Evolutionary conservation across 2,888 invertebrate genomes (phyloP).

Genomic region (Aphodius sticticus): DNA sequence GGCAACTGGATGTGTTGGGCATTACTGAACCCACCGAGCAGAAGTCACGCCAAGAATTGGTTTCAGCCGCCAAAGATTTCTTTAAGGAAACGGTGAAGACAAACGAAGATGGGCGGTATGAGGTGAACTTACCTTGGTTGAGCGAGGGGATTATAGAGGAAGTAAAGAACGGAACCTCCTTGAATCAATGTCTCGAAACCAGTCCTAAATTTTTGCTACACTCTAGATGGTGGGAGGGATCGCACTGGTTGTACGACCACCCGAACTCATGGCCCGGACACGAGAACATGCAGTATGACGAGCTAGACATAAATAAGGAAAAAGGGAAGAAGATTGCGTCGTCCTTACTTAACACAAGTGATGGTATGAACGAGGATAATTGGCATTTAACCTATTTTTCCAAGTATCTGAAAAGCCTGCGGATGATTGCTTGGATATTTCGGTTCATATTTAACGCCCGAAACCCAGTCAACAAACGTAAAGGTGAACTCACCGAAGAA

Average conservation of each 20-base stretch:
- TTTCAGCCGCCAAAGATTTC: slow-evolving; percentile 42
- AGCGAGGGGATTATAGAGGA: too few relatives aligned
- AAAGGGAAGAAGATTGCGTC: not conserved
- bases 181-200: not conserved
- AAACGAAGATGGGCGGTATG: slow-evolving; percentile 40
- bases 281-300: slow-evolving; percentile 11
- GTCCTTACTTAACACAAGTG: slow-evolving; percentile 7
- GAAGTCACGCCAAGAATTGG: slow-evolving; percentile 40
- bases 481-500: not conserved
- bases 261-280: slow-evolving; percentile 10
- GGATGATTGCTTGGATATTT: slow-evolving; percentile 11
- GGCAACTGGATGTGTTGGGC: slow-evolving; percentile 50
- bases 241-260: not conserved
- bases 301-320: not conserved
- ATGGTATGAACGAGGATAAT: not conserved
- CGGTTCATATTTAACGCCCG: slow-evolving; percentile 5
- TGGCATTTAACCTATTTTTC: slow-evolving; percentile 12
- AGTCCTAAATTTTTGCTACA: slow-evolving; percentile 39
- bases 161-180: not conserved
- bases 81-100: slow-evolving; percentile 47
- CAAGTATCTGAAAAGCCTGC: slow-evolving; percentile 9
- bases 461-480: not conserved
- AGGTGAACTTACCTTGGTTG: slow-evolving; percentile 50
- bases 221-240: slow-evolving; percentile 9
- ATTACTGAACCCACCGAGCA: slow-evolving; percentile 48